Evolutionary conservation across 2,797 vertebrate genomes (phyloP).

Genomic region (Tapirus indicus): DNA sequence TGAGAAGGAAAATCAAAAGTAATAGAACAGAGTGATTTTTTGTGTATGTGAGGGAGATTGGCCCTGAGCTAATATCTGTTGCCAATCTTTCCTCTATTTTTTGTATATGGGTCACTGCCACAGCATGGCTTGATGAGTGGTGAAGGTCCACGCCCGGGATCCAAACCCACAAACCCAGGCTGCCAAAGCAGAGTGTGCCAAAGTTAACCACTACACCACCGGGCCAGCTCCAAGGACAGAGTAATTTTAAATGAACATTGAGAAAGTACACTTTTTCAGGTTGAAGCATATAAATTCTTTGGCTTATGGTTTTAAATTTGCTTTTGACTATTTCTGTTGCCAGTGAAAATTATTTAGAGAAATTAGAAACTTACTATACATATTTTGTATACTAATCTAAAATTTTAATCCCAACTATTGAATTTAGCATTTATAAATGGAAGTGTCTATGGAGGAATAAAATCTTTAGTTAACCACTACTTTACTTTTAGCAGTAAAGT

Average conservation of each 20-base stretch:
- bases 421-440: slow-evolving; percentile 42
- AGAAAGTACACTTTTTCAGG: neutral
- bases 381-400: neutral
- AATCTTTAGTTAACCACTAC: neutral
- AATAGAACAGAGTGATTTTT: neutral
- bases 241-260: slow-evolving; percentile 40
- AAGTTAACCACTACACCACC: too few relatives aligned
- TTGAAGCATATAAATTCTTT: slow-evolving; percentile 2
- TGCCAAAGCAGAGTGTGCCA: too few relatives aligned
- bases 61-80: too few relatives aligned
- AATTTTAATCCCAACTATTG: neutral
- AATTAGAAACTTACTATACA: slow-evolving; percentile 31
- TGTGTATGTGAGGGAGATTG: too few relatives aligned
- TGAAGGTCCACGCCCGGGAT: too few relatives aligned
- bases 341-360: slow-evolving; percentile 1
- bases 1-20: slow-evolving; percentile 31
- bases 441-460: slow-evolving; percentile 9
- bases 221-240: neutral
- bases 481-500: slow-evolving; percentile 55
- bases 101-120: too few relatives aligned
- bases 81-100: too few relatives aligned
- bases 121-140: too few relatives aligned
- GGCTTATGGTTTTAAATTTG: slow-evolving; percentile 24
- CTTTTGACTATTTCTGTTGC: slow-evolving; percentile 14
- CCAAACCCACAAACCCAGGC: too few relatives aligned